Conservation (phyloP, 2,113 vertebrate genomes). For the Pterocles burchelli region DNA sequence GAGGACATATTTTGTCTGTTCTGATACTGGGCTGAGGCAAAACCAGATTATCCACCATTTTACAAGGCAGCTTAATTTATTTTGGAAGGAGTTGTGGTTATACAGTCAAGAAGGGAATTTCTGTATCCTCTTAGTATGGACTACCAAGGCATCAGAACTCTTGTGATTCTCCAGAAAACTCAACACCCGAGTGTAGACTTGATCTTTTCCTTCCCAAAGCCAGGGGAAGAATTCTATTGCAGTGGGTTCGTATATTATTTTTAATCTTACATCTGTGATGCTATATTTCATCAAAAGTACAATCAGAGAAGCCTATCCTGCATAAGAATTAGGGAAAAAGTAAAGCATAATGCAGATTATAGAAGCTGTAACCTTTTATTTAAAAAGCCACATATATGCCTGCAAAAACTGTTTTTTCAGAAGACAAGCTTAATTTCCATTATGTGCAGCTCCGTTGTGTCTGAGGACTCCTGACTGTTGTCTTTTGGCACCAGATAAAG, state of each 20-base stretch:
- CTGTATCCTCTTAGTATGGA: rapidly evolving
- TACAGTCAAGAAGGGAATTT: neutral
- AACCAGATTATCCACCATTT: neutral
- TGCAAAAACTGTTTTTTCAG: neutral
- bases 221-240: neutral
- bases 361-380: neutral
- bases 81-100: neutral
- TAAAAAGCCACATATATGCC: neutral
- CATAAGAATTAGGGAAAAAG: neutral
- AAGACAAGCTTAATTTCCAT: neutral
- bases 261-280: neutral
- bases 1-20: neutral
- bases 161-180: neutral
- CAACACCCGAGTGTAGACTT: neutral
- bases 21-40: neutral
- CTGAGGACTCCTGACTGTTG: neutral
- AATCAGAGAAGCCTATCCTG: neutral
- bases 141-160: neutral
- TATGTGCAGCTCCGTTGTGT: neutral
- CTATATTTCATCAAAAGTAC: neutral
- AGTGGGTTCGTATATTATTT: neutral
- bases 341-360: neutral
- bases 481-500: neutral
- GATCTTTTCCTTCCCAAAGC: neutral
- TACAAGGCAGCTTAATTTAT: neutral